Evolutionary conservation across 1,140 invertebrate genomes (phyloP), one percentile per base, ranked within the genome.

Genomic region (Druon quercuslanigerum): DNA sequence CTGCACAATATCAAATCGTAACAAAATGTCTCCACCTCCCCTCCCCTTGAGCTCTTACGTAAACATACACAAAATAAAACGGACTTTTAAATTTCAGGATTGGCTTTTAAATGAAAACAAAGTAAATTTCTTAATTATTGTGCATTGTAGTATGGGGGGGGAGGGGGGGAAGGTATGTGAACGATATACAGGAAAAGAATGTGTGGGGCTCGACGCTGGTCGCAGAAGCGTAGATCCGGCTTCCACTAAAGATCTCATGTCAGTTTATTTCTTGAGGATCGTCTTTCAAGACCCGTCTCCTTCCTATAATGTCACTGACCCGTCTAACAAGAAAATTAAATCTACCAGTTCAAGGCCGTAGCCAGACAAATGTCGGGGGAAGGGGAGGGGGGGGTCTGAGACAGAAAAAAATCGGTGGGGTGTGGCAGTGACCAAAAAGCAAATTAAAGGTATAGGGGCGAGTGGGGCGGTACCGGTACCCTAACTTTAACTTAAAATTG

Each of bases 151-250:
- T 66, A 13, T 40, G 40, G 20, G 12, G 11, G 12, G 25, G 25
- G 40, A 66, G 40, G 20, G 12, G 11, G 12, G 25, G 25, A 66
- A 66, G 20, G 57, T 20, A 66, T 33, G 40, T 33, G 20, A 66
- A 33, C 57, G 57, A 33, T 20, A 25, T 20, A 66, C 16, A 66
- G 25, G 14, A 56, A 17, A 56, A 56, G n/a, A 9, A 19, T 56
- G 20, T 40, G 20, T 33, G 40, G 57, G 25, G 25, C 40, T 66
- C 57, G 57, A 66, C 57, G 25, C 57, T 66, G 57, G 13, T 25
- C 40, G 25, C 57, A 66, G 40, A 66, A 25, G 57, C 57, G 57
- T 66, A 66, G 57, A 66, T 66, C 57, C 57, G 57, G 57, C 57
- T 66, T 66, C 11, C 4, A 66, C 57, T 57, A 33, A 33, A 66